Evolutionary conservation across 2,888 invertebrate genomes (phyloP), one percentile per base, ranked within the genome.

Genomic region (Drosophila mayaguana): DNA sequence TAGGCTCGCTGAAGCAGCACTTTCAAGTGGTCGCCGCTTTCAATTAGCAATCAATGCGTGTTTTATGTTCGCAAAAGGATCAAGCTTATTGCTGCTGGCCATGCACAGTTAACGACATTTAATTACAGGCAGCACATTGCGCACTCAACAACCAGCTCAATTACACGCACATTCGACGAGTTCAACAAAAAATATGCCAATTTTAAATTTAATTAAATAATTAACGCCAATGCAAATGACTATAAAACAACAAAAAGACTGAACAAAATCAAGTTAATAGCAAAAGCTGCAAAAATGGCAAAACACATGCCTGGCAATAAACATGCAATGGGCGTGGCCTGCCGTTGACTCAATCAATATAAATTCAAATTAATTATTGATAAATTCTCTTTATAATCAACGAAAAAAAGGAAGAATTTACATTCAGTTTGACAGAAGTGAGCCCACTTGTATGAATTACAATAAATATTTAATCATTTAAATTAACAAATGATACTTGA

Each of bases 161-260:
- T 80, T 81, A 78, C 75, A 64, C 45, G n/a, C 61, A 62, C 59
- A 67, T 64, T 76, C 53, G 18, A 53, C 18, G 32, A 50, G 32
- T 34, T 20, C 11, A 50, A 50, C 14, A 34, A 48, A 66, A 36
- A 55, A 67, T 65, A 59, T 54, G 42, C 18, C 50, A 43, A 60
- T 61, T 67, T 78, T 46, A 69, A 75, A 78, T 78, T 75, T 69
- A 78, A 78, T 78, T 78, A 78, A 78, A 64, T 63, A 78, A 75
- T 78, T 78, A 75, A 72, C 64, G 65, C 68, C 64, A 42, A 43
- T 65, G 55, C 64, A 51, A 70, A 70, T 38, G 61, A 56, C 55
- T 22, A 42, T 25, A 16, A 61, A 75, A 53, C 7, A 48, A 18
- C 32, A 38, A 60, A 63, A 59, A 42, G 22, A 50, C 48, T 16